Base-by-base conservation (phyloP, 2,888 invertebrate genomes). In the Eupithecia centaureata region DNA sequence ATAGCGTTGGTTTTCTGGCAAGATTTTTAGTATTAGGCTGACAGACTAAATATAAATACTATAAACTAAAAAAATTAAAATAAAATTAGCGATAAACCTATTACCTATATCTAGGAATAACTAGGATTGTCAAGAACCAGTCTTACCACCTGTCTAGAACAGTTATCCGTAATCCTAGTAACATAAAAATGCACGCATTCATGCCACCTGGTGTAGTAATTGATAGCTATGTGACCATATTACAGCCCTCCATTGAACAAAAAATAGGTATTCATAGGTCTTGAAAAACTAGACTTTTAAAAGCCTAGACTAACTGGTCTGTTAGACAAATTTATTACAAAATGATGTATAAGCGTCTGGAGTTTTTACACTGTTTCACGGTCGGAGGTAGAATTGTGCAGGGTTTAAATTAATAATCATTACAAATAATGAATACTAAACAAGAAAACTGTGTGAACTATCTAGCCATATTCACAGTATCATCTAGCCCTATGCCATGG, bases 161-260 rank as follows among this genome's bases (percentile, higher is more conserved):
- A 81, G 89, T 90, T 89, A 89, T 63, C 79, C 86, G 83, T 81
- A 86, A 86, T 86, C 89, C 91, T 82, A 90, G 89, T 90, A 87
- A 90, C 90, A 89, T 90, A 88, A 88, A 87, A 87, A 87, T 86
- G 76, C 69, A 61, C n/a, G 61, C 57, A 61, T 65, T 70, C 70
- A 67, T 47, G 61, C 73, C 86, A 89, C 85, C 89, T 88, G 88
- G 84, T 71, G 25, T 61, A 67, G 75, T 80, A 79, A 76, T 76
- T 67, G 70, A 66, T 74, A 67, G 67, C 65, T 18, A 61, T 47
- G 47, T 22, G 22, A 22, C 47, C 47, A 47, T 22, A 47, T 61
- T 38, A 67, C 60, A 62, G 5, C 7, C 15, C 59, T 38, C 60
- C 22, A 30, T n/a, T n/a, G 4, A 27, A 52, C 52, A 58, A 30